Conservation (phyloP, 92 coral and sea anemone genomes). For the Epizoanthus scotinus region DNA sequence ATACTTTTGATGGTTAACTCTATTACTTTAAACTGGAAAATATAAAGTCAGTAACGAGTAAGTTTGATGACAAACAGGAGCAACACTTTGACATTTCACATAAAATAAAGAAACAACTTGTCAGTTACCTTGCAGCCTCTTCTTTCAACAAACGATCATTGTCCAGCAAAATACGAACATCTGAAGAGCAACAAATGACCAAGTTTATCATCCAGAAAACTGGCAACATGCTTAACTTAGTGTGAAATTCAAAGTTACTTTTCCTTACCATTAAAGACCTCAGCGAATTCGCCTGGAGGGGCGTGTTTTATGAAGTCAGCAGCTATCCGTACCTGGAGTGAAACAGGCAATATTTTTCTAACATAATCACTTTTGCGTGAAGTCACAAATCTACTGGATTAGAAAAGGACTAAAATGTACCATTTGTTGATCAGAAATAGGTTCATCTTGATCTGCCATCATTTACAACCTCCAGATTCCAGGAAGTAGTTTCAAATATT, state of each 20-base stretch:
- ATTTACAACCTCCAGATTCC: conserved; percentile 62
- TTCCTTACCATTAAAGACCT: conserved; percentile 94
- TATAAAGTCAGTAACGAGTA: background rate
- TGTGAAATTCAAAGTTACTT: background rate
- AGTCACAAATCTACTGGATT: background rate
- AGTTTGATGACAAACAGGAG: background rate
- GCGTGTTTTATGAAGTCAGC: conserved; percentile 99
- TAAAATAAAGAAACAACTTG: background rate
- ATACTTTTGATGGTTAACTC: background rate
- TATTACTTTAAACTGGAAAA: background rate
- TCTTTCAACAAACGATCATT: conserved; percentile 88
- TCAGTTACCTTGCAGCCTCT: conserved; percentile 83
- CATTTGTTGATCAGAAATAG: conserved; percentile 90
- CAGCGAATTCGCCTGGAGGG: conserved; percentile 99
- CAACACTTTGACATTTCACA: background rate
- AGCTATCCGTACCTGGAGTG: conserved; percentile 93
- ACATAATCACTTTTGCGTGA: conserved; percentile 1
- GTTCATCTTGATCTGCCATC: conserved; percentile 97
- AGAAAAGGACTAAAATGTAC: conserved; percentile 49
- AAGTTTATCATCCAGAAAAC: background rate
- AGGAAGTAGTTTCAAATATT: conserved; percentile 32
- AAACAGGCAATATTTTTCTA: conserved; percentile 36
- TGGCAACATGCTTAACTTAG: background rate
- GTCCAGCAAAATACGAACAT: conserved; percentile 90
- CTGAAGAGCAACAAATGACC: conserved; percentile 48